Evolutionary conservation across 2,797 vertebrate genomes (phyloP).

Genomic region (Cyprinella venusta): DNA sequence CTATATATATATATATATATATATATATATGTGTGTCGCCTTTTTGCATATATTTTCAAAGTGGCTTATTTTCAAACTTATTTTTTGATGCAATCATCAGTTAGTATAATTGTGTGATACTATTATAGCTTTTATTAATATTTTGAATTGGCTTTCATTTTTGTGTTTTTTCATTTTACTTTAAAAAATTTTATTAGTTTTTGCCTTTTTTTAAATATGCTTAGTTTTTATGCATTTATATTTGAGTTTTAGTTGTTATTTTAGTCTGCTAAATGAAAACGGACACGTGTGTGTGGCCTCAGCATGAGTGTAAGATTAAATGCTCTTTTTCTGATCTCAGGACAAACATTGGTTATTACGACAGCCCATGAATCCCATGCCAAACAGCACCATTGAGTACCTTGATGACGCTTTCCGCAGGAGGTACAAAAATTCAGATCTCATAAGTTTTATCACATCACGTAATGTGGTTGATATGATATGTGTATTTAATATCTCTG

Average conservation of each 20-base stretch:
- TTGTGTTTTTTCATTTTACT: not conserved
- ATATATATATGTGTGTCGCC: too few species aligned
- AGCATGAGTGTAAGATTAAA: not conserved
- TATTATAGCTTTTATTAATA: not conserved
- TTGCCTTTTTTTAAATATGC: not conserved
- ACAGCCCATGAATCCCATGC: constrained; percentile 80
- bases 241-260: not conserved
- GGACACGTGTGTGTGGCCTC: not conserved
- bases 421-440: constrained; percentile 63
- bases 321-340: constrained; percentile 60
- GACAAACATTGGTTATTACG: constrained; percentile 85
- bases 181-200: not conserved
- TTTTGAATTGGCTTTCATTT: not conserved
- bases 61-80: not conserved
- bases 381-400: constrained; percentile 70
- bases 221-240: not conserved
- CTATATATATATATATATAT: too few species aligned
- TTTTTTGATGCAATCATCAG: not conserved
- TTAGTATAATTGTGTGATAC: not conserved
- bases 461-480: not conserved
- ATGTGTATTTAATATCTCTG: not conserved
- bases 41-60: not conserved
- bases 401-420: constrained; percentile 77
- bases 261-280: not conserved
- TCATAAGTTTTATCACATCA: not conserved